phyloP scores from a whole-genome alignment of 1,140 invertebrate species.

The Contarinia nasturtii region DNA sequence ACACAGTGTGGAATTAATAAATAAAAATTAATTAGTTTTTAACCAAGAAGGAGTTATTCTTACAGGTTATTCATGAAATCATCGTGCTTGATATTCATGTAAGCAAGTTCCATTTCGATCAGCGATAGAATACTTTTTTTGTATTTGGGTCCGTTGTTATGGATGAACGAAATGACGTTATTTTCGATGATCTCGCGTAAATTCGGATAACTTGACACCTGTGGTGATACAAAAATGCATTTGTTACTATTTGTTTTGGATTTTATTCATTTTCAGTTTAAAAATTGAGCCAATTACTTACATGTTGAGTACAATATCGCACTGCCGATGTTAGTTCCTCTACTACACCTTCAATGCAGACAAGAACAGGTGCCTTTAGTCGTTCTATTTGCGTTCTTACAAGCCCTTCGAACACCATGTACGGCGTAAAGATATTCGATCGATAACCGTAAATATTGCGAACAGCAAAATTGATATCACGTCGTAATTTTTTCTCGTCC shows the following conservation, averaged over 20 bases:
- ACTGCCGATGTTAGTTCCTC: slow-evolving; percentile 83
- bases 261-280: not conserved
- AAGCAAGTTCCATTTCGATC: slow-evolving; percentile 88
- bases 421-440: slow-evolving; percentile 89
- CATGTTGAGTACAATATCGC: slow-evolving; percentile 72
- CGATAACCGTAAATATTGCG: slow-evolving; percentile 85
- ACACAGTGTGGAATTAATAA: no score
- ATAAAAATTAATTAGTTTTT: no score
- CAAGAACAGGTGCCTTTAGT: slow-evolving; percentile 84
- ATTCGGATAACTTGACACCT: slow-evolving; percentile 87
- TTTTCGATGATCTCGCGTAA: slow-evolving; percentile 88
- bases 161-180: slow-evolving; percentile 77
- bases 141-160: slow-evolving; percentile 77
- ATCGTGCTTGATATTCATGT: slow-evolving; percentile 99
- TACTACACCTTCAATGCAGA: slow-evolving; percentile 91
- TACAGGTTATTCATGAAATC: slow-evolving; percentile 78
- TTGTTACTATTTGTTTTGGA: no score
- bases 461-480: slow-evolving; percentile 93
- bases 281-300: slow-evolving; percentile 19
- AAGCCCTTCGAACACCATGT: slow-evolving; percentile 97
- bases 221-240: slow-evolving; percentile 1
- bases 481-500: slow-evolving; percentile 86
- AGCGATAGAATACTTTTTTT: slow-evolving; percentile 83
- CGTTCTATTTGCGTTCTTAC: slow-evolving; percentile 92
- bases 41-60: no score